Evolutionary conservation across 2,113 vertebrate species (phyloP).

Genomic region (Podarcis muralis): DNA sequence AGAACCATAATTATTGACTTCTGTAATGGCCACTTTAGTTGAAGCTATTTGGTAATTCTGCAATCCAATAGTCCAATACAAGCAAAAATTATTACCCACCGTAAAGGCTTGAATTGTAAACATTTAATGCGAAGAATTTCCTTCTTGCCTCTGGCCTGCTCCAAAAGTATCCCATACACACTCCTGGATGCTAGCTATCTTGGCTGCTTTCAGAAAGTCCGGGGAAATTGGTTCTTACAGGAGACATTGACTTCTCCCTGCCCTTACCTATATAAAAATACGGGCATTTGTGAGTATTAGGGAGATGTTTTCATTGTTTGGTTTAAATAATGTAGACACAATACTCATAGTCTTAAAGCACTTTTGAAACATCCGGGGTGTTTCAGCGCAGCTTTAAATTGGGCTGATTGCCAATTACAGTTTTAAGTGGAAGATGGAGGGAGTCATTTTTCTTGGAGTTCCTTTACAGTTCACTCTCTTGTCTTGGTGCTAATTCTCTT

Average conservation of each 20-base stretch:
- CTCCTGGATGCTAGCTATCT: neutral
- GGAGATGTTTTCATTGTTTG: conserved; percentile 31
- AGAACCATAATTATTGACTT: conserved; percentile 52
- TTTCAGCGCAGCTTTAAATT: conserved; percentile 55
- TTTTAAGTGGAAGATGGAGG: conserved; percentile 56
- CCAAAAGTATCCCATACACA: neutral
- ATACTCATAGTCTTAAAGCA: conserved; percentile 59
- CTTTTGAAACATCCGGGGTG: conserved; percentile 58
- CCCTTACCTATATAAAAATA: conserved; percentile 2
- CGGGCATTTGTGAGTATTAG: conserved; percentile 17
- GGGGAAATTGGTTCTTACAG: neutral
- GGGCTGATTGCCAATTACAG: conserved; percentile 55
- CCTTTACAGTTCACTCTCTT: conserved; percentile 63
- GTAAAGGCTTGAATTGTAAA: conserved; percentile 37
- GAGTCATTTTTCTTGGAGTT: conserved; percentile 63
- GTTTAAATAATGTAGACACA: conserved; percentile 5
- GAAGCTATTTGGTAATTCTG: conserved; percentile 51
- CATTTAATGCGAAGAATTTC: conserved; percentile 32
- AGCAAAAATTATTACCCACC: conserved; percentile 49
- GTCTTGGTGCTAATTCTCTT: conserved; percentile 67
- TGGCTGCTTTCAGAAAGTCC: conserved; percentile 5
- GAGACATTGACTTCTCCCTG: neutral
- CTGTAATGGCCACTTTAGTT: conserved; percentile 41
- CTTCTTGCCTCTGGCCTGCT: neutral
- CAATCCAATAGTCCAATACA: conserved; percentile 34